Conservation (phyloP, 2,797 vertebrate genomes). For the Bryconaethiops microstoma region DNA sequence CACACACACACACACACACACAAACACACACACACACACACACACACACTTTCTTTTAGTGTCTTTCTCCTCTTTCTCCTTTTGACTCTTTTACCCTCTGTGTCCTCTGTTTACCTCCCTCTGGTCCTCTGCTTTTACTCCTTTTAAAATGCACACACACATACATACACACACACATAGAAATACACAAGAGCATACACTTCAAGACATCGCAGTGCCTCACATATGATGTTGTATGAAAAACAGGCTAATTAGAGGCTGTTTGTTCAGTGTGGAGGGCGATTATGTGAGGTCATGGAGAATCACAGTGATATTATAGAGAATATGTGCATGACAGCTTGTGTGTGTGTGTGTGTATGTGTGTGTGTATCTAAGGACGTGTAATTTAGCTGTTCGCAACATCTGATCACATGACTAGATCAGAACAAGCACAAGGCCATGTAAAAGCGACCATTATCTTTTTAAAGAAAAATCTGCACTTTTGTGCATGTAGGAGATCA, state of each 20-base stretch:
- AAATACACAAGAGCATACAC: not conserved
- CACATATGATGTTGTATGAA: not conserved
- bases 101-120: not conserved
- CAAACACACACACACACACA: not conserved
- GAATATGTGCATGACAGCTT: not conserved
- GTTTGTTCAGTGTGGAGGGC: not conserved
- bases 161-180: not conserved
- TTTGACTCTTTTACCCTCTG: not conserved
- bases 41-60: not conserved
- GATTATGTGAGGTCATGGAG: not conserved
- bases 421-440: not conserved
- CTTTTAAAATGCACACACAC: not conserved
- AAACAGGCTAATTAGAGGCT: not conserved
- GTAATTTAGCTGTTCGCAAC: not conserved
- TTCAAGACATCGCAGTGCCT: no score
- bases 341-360: no score
- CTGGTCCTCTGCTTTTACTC: not conserved
- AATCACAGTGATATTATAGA: not conserved
- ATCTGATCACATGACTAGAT: slow-evolving; percentile 4
- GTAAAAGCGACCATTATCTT: not conserved
- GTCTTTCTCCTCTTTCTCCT: slow-evolving; percentile 10
- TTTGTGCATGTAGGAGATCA: slow-evolving; percentile 1
- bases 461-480: not conserved
- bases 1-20: not conserved
- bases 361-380: not conserved